Base-by-base conservation (phyloP, 2,113 vertebrate genomes). In the Ptilorrhoa leucosticta region DNA sequence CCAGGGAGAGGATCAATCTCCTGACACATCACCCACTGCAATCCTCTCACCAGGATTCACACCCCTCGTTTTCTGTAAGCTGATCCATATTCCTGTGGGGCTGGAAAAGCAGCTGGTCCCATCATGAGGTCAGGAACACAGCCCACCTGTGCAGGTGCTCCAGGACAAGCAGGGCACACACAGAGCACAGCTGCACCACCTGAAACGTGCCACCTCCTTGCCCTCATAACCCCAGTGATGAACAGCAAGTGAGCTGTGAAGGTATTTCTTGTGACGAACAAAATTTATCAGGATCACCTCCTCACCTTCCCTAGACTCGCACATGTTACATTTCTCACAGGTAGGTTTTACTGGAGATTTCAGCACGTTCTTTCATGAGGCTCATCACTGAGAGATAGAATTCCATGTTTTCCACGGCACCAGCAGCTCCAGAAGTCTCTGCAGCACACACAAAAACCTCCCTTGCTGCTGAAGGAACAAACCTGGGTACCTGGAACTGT, bases 51-150 rank as follows among this genome's bases (percentile, higher is more conserved):
- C 60, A 37, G 26, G 31, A 51, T 10, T 28, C 31, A 28, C 35
- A 37, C 7, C 26, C 27, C 58, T 65, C 3, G 0, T 30, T 7
- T 56, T 33, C 30, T 16, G 3, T 4, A 23, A 81, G 15, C 6
- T 15, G 40, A 18, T 15, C 45, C 21, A 9, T 5, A 9, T 27
- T 40, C 66, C 76, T 63, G 31, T 1, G 0, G 57, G 40, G 57
- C 24, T 40, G 8, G 3, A 61, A 61, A 37, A 63, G 71, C n/a
- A 84, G 66, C 33, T 7, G 48, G 9, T 50, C 9, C 72, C 0
- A 0, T 8, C n/a, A 16, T 0, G 0, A 58, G n/a, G 26, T 27
- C 48, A 47, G 83, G 78, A 42, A 17, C 58, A 3, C 5, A 11
- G 48, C 40, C 21, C 60, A 33, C 12, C 66, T 23, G 82, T 18